Evolutionary conservation across 2,888 invertebrate genomes (phyloP).

Genomic region (Mantis religiosa): DNA sequence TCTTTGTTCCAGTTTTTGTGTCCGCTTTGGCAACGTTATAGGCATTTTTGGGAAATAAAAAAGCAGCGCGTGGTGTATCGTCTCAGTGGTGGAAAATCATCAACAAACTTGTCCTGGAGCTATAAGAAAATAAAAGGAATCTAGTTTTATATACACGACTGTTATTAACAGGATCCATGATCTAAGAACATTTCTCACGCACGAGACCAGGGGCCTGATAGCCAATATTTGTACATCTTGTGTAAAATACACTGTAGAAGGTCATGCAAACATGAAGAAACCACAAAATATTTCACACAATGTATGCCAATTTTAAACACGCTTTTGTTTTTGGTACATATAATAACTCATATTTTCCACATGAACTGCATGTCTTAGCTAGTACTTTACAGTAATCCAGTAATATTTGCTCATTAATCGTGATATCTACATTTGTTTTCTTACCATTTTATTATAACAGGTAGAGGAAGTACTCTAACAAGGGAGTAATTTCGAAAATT

Average conservation of each 20-base stretch:
- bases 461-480: no score
- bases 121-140: neutral
- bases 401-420: no score
- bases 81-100: neutral
- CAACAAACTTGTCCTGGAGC: neutral
- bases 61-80: neutral
- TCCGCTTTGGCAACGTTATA: neutral
- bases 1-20: neutral
- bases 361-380: no score
- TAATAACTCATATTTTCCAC: no score
- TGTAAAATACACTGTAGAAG: neutral
- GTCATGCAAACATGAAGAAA: neutral
- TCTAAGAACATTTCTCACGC: neutral
- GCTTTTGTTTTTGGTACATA: no score
- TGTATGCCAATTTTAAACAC: no score
- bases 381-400: no score
- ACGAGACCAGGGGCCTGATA: neutral
- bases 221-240: neutral
- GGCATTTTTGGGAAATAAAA: neutral
- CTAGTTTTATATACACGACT: neutral
- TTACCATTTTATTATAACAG: no score
- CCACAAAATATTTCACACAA: neutral
- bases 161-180: neutral
- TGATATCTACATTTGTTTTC: no score
- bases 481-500: no score